Base-by-base conservation (phyloP, 2,888 invertebrate genomes). In the Melanostoma mellinum region DNA sequence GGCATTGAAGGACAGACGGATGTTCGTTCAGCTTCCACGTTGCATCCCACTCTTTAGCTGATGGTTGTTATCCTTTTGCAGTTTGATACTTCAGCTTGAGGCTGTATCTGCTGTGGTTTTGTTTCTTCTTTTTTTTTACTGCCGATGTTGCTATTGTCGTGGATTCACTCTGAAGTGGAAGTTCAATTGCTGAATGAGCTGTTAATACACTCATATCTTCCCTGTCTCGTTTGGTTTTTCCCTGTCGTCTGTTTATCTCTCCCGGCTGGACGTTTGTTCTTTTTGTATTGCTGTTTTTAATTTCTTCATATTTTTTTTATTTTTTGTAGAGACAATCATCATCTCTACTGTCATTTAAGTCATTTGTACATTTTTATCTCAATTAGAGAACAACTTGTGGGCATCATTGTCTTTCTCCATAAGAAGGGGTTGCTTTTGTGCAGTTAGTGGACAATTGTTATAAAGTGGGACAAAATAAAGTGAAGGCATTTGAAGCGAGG, bases 101-200 rank as follows among this genome's bases (percentile, higher is more conserved):
- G 10, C 9, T 53, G 38, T 3, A 52, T 20, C 42, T 53, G 38
- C 58, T 56, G 8, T 52, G 68, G 48, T 55, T 60, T 2, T 75
- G 65, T 4, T 53, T 65, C 44, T 74, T 58, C n/a, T 55, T 3
- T 9, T 32, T 33, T 48, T 52, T 10, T 3, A 20, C 1, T 20
- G 20, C 20, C 20, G 20, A 20, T 20, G 20, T 20, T 20, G 20
- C 4, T 61, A 4, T 44, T 44, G 20, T 55, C 32, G 67, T n/a
- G 63, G 58, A 35, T 36, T 67, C n/a, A 48, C 61, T 61, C 72
- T 76, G n/a, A 72, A 77, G 80, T 75, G 48, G 75, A 58, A 71
- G 71, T 75, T 80, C 75, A 80, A 80, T 80, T 80, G 56, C 63
- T 75, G 80, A 80, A 80, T 75, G 75, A 75, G 65, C 58, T 80